Evolutionary conservation across 2,797 vertebrate genomes (phyloP).

Genomic region (Notolepis coatsorum): DNA sequence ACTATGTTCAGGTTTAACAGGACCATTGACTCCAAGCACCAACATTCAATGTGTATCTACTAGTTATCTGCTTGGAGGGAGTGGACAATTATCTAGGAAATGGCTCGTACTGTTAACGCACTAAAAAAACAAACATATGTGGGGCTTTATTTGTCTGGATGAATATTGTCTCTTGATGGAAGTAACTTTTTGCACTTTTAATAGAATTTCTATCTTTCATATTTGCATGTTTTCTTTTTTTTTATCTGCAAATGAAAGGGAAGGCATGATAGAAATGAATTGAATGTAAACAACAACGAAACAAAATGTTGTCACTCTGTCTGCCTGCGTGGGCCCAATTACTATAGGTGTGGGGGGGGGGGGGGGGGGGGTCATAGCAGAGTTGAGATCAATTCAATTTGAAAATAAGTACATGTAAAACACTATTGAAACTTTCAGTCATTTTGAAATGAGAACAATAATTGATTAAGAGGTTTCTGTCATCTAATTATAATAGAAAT

Average conservation of each 20-base stretch:
- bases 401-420: constrained; percentile 17
- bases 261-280: constrained; percentile 46
- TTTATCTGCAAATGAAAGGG: constrained; percentile 45
- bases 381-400: constrained; percentile 1
- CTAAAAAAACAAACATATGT: constrained; percentile 46
- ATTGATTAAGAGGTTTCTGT: constrained; percentile 9
- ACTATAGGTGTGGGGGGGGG: constrained; percentile 14
- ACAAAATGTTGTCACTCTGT: constrained; percentile 32
- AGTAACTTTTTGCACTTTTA: constrained; percentile 78
- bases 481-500: constrained; percentile 29
- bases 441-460: constrained; percentile 18
- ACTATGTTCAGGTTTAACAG: constrained; percentile 17
- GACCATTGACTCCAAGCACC: constrained; percentile 45
- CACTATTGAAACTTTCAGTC: neutral
- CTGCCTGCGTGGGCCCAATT: constrained; percentile 58
- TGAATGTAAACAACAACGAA: constrained; percentile 53
- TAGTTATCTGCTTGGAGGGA: constrained; percentile 29
- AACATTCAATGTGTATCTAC: constrained; percentile 41
- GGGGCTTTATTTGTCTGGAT: constrained; percentile 54
- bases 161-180: constrained; percentile 61
- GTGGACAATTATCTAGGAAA: constrained; percentile 69
- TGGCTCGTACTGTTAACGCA: constrained; percentile 81
- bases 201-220: constrained; percentile 72
- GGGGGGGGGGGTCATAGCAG: constrained; percentile 18
- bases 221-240: constrained; percentile 62